A percentile compares a stretch with the other conserved stretches of the same genome.
Evolutionary conservation across 2,888 invertebrate genomes (phyloP).

Genomic region (Lottia scabra): DNA sequence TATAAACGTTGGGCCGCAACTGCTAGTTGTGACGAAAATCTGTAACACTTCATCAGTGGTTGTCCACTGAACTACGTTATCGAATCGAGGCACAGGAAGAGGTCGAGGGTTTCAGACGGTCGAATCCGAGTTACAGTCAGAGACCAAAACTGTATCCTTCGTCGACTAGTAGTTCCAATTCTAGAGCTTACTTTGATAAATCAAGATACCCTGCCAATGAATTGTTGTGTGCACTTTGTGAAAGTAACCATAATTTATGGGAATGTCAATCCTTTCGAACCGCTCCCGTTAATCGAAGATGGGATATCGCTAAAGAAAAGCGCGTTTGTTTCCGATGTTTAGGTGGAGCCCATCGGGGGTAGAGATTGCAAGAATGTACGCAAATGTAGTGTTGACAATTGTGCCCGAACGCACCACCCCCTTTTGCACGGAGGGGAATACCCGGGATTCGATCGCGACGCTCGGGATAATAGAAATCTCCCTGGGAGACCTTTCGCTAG

Average conservation of each 20-base stretch:
- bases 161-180: too few relatives aligned
- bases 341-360: neutral
- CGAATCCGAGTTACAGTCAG: neutral
- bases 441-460: neutral
- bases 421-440: slow-evolving; percentile 2
- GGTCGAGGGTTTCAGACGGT: neutral
- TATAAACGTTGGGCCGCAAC: neutral
- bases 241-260: neutral
- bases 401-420: neutral
- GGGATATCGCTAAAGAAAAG: neutral
- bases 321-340: neutral
- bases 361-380: neutral
- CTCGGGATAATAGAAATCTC: too few relatives aligned
- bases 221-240: neutral
- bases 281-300: neutral
- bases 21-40: neutral
- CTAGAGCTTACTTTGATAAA: too few relatives aligned
- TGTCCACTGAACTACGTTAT: neutral
- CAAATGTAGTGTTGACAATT: neutral
- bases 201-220: too few relatives aligned
- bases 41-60: neutral
- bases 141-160: too few relatives aligned
- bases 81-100: neutral
- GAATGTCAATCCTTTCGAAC: neutral
- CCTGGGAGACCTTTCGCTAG: neutral